phyloP scores from a whole-genome alignment of 2,797 vertebrate species.

The Pterois miles region DNA sequence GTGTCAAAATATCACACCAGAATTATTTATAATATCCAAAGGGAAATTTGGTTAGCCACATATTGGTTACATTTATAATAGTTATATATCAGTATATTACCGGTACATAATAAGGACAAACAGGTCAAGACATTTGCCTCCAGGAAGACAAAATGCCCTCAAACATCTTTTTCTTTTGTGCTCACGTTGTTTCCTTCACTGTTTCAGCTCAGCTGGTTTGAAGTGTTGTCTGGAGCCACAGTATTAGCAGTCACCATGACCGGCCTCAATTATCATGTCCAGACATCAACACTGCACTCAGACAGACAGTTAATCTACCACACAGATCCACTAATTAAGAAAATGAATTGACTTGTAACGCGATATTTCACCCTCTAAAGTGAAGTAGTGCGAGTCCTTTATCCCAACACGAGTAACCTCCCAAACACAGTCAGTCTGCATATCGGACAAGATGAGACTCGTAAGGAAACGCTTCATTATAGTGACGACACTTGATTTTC shows the following conservation, averaged over 20 bases:
- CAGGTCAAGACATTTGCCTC: not conserved
- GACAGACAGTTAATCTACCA: constrained; percentile 51
- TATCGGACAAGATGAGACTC: constrained; percentile 53
- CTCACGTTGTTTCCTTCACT: not conserved
- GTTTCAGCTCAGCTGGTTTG: constrained; percentile 71
- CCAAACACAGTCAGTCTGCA: constrained; percentile 15
- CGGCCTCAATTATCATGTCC: constrained; percentile 42
- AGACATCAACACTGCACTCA: constrained; percentile 59
- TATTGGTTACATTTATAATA: not conserved
- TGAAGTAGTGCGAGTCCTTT: constrained; percentile 5
- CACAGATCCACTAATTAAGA: constrained; percentile 55
- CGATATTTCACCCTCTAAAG: constrained; percentile 44
- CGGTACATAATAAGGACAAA: not conserved
- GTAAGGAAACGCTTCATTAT: constrained; percentile 22
- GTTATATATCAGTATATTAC: not conserved
- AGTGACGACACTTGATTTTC: constrained; percentile 19
- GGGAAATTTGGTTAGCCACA: not conserved
- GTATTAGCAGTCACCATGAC: constrained; percentile 52
- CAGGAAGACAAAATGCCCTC: not conserved
- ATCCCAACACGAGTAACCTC: constrained; percentile 9
- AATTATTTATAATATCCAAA: not conserved
- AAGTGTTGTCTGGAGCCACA: constrained; percentile 79
- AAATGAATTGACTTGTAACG: constrained; percentile 64
- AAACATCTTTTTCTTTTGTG: constrained; percentile 8
- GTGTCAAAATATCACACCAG: not conserved